Conservation (phyloP, 2,888 invertebrate genomes). For the Itoplectis maculator region DNA sequence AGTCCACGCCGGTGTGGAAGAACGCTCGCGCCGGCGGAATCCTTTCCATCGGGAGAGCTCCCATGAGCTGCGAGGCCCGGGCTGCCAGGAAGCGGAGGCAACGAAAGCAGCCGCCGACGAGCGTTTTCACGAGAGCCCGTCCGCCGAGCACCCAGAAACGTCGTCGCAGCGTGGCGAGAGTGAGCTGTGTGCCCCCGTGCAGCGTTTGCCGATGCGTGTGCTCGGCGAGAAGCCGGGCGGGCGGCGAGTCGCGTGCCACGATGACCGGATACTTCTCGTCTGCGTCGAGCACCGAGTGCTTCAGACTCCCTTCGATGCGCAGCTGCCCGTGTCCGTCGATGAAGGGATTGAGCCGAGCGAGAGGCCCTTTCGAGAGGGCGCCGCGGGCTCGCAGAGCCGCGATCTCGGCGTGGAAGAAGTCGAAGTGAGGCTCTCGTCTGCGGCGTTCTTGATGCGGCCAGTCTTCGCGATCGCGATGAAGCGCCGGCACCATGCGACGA, state of each 20-base stretch:
- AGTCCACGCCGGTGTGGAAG: slow-evolving; percentile 60
- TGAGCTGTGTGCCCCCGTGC: slow-evolving; percentile 58
- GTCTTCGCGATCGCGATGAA: no score
- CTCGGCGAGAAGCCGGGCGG: slow-evolving; percentile 32
- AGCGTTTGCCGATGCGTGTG: slow-evolving; percentile 40
- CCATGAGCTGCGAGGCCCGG: slow-evolving; percentile 14
- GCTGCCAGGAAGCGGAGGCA: slow-evolving; percentile 31
- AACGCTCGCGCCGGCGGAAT: slow-evolving; percentile 61
- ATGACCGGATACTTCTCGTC: slow-evolving; percentile 46
- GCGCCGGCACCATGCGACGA: no score
- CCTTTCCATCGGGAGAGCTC: slow-evolving; percentile 14
- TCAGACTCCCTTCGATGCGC: slow-evolving; percentile 51
- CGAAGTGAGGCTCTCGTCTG: no score
- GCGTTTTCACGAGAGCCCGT: slow-evolving; percentile 30
- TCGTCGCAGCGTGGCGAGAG: slow-evolving; percentile 42
- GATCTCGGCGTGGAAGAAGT: no score
- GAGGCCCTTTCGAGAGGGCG: no score
- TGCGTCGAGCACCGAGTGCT: slow-evolving; percentile 20
- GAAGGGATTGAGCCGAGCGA: slow-evolving; percentile 29
- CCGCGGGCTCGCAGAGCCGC: no score
- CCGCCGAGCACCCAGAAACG: slow-evolving; percentile 63
- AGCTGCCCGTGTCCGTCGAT: slow-evolving; percentile 38
- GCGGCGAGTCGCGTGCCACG: slow-evolving; percentile 39
- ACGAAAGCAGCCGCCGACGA: slow-evolving; percentile 45
- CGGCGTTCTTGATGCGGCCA: no score